Conservation (phyloP, 1,140 invertebrate genomes). For the Holotrichia oblita region DNA sequence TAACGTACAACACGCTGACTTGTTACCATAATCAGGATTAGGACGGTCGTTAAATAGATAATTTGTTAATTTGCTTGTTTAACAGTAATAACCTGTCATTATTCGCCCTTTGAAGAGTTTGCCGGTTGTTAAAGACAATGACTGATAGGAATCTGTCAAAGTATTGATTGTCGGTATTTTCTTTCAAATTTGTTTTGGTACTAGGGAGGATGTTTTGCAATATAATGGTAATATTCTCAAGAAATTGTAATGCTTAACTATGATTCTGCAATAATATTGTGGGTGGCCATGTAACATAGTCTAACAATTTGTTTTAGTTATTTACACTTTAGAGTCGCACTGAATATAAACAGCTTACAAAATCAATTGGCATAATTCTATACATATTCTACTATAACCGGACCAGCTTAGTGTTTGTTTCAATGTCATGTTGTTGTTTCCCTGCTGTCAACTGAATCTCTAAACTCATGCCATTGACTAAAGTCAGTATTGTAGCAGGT, state of each 20-base stretch:
- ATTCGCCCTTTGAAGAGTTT: slow-evolving; percentile 22
- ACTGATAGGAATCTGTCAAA: slow-evolving; percentile 9
- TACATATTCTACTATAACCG: too few species aligned
- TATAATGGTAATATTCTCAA: background rate
- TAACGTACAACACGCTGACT: slow-evolving; percentile 20
- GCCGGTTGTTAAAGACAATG: slow-evolving; percentile 35
- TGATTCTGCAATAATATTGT: background rate
- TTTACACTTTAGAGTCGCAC: too few species aligned
- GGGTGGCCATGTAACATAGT: background rate
- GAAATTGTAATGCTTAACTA: background rate
- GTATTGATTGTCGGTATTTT: slow-evolving; percentile 4
- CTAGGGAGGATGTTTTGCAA: background rate
- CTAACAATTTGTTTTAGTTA: too few species aligned
- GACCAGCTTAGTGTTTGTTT: too few species aligned
- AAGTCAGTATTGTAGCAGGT: too few species aligned
- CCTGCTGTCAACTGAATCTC: too few species aligned
- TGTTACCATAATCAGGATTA: slow-evolving; percentile 33
- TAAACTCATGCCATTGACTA: too few species aligned
- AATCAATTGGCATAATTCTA: too few species aligned
- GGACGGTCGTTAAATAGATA: slow-evolving; percentile 33
- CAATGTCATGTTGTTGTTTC: too few species aligned
- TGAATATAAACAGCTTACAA: too few species aligned
- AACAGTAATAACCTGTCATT: slow-evolving; percentile 36
- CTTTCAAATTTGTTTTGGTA: background rate
- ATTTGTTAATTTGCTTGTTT: slow-evolving; percentile 40